Base-by-base conservation (phyloP, 2,797 vertebrate species). In the Diceros bicornis region DNA sequence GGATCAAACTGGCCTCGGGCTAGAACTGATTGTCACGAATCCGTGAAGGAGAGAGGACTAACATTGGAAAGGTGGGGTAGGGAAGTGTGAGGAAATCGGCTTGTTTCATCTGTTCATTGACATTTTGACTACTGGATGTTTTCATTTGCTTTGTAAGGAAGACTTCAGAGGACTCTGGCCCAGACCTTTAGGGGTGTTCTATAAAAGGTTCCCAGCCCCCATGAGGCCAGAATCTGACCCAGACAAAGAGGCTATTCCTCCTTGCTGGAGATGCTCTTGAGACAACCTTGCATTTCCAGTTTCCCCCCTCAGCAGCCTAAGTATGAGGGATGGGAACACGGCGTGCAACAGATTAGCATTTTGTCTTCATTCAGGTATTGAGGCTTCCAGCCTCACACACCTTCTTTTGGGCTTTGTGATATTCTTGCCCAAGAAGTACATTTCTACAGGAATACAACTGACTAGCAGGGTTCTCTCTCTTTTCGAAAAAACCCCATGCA, bases 121-220 rank as follows among this genome's bases (percentile, higher is more conserved):
- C 93, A 92, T 97, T 97, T 96, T 97, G 88, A 96, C 88, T 98
- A 96, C 62, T 37, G 77, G 92, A 96, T 97, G 75, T 97, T 98
- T 97, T 98, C 94, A 94, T 98, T 98, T 97, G 93, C 95, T 96
- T 97, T 97, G 93, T 94, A 91, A 97, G 97, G 78, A 96, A 91
- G 88, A 96, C 64, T 92, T 97, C 50, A 96, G 93, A 96, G 85
- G 74, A 95, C 81, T 92, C 89, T 97, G 87, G 62, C 85, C 96
- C 62, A 50, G 91, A 94, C 74, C 61, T 87, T 93, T 61, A 94
- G 57, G 82, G 34, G 29, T 84, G 69, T 88, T 92, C 62, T 97
- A 13, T 69, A 93, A 90, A 96, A 96, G 75, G 41, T 74, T 92
- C 61, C 96, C 72, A 78, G 77, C 72, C 89, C 75, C 20, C 32